Base-by-base conservation (phyloP, 1,140 invertebrate species). In the Drosophila nigrodunni region DNA sequence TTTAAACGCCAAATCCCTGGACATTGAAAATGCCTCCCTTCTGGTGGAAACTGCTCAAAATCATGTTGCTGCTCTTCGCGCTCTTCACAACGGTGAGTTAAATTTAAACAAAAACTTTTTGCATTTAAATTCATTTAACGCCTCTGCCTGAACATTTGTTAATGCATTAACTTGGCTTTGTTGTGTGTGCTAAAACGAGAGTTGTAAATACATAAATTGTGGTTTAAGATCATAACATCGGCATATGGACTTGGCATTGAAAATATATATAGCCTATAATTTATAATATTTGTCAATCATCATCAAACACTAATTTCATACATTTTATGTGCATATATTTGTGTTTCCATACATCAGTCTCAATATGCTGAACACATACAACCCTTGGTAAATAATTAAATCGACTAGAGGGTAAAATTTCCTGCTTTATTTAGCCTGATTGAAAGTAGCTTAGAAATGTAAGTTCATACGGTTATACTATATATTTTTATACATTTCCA, bases 41-140 rank as follows among this genome's bases (percentile, higher is more conserved):
- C 68, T 89, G 85, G 85, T 75, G 62, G 71, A 74, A 69, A 77
- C 41, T 89, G 37, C 43, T 90, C 34, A 89, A 78, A 71, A 68
- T 85, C 18, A 47, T 90, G 58, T 57, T 88, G 37, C 54, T 89
- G 64, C 71, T 88, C 57, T 75, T 78, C 54, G 74, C 78, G 21
- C 58, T 89, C 34, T 76, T 89, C 47, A 74, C 80, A 57, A 78
- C 74, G 85, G 85, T 88, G 34, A 88, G 86, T 52, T 34, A 15
- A 50, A 7, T 7, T 30, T 5, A 5, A 30, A 30, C 25, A 30
- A 43, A n/a, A 5, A 13, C 37, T 25, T 10, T 10, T 1, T 18
- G 9, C 1, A 52, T 15, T 52, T 3, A 41, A 41, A 41, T 41
- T 57, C 37, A 57, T 57, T 21, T 11, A 57, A 39, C 9, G 5